Evolutionary conservation across 2,797 vertebrate genomes (phyloP).

Genomic region (Lindbergichthys nudifrons): DNA sequence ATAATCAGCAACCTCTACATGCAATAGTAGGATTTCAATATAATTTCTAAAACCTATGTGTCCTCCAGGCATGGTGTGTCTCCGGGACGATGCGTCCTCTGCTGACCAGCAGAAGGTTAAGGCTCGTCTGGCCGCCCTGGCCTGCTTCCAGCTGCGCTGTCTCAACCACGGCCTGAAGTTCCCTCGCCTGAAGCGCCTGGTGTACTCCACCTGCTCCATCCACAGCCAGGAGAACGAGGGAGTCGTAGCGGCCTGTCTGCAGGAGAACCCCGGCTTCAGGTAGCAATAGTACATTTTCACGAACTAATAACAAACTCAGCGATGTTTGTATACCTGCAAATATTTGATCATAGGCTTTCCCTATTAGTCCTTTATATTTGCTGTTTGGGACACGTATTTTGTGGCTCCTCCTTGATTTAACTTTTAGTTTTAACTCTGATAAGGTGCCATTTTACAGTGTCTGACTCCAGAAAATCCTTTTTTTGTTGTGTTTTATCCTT

Average conservation of each 20-base stretch:
- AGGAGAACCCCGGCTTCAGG: constrained; percentile 87
- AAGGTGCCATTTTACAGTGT: not conserved
- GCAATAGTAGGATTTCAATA: not conserved
- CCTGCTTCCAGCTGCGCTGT: constrained; percentile 89
- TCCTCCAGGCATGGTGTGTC: constrained; percentile 88
- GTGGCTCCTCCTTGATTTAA: not conserved
- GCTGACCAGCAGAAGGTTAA: constrained; percentile 57
- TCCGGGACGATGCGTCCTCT: constrained; percentile 58
- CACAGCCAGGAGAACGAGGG: constrained; percentile 94
- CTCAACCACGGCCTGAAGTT: constrained; percentile 89
- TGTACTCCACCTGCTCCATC: constrained; percentile 95
- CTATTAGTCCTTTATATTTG: not conserved
- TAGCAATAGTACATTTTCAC: constrained; percentile 46
- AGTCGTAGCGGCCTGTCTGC: constrained; percentile 84
- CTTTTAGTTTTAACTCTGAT: not conserved
- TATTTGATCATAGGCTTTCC: not conserved
- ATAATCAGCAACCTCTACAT: not conserved
- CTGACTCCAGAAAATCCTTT: not conserved
- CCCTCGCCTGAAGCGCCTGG: constrained; percentile 85
- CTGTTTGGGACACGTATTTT: too few relatives aligned
- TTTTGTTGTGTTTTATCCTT: not conserved
- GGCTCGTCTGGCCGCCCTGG: constrained; percentile 86
- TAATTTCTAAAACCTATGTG: not conserved
- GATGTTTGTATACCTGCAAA: not conserved
- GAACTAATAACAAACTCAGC: not conserved